Evolutionary conservation across 1,140 invertebrate genomes (phyloP), one percentile per base, ranked within the genome.

Genomic region (Melipona quadrifasciata): DNA sequence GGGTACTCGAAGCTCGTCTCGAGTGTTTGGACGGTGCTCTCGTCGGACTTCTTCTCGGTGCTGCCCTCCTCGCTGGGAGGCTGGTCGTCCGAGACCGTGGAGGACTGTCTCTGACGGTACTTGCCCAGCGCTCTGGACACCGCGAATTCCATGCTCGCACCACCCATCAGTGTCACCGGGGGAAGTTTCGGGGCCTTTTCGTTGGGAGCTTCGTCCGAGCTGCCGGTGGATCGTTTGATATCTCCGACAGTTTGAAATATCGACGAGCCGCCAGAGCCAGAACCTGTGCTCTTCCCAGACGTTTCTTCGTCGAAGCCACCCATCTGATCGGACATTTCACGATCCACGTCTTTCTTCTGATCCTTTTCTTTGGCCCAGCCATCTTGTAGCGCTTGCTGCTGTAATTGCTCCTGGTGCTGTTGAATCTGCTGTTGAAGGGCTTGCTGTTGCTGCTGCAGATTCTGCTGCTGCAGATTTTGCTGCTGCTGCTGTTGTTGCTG

Each of bases 111-210:
- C 90, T 97, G 96, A 75, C 97, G 94, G 92, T 98, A 98, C 94
- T 97, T 97, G 47, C 97, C 97, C 61, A 98, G 93, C 3, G 97
- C 97, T 90, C 97, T 94, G 0, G 97, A 98, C 8, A 98, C 97
- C 0, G 97, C 97, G 93, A 98, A 98, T 93, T 98, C 97, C 96
- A 97, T 96, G 75, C 96, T 97, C 10, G 96, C 95, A 58, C 96
- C 96, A 68, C 95, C 96, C 79, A 96, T 94, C 31, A 95, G 76
- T 57, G 95, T 94, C 21, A 96, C 96, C 16, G 95, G 95, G 6
- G 95, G 95, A 51, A 96, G 90, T 86, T 96, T 96, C 24, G 95
- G 94, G 53, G 93, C 92, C 87, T 95, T 95, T 72, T 96, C 95
- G 34, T 96, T 95, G 8, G 94, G 93, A 1, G 93, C 93, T 72